Evolutionary conservation across 2,888 invertebrate genomes (phyloP).

Genomic region (Ectropis crepuscularia): DNA sequence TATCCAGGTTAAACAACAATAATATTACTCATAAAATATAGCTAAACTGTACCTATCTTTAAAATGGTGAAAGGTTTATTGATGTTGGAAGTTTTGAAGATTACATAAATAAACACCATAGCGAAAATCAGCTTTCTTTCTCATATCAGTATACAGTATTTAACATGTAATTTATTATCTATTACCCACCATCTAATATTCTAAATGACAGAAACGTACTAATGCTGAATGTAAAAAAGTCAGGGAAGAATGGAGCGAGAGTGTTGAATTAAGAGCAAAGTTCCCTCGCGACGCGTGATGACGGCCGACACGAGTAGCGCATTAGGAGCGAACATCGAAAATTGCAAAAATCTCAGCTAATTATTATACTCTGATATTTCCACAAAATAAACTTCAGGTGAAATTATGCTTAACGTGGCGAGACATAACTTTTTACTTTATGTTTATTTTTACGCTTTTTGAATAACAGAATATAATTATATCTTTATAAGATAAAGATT

Average conservation of each 20-base stretch:
- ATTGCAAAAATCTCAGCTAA: slow-evolving; percentile 69
- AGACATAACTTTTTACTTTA: slow-evolving; percentile 54
- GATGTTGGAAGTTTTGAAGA: no score
- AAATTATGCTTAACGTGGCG: slow-evolving; percentile 45
- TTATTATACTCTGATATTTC: slow-evolving; percentile 53
- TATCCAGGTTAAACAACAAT: no score
- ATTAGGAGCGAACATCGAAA: slow-evolving; percentile 74
- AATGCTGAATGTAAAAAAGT: slow-evolving; percentile 40
- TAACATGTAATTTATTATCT: no score
- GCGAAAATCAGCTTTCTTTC: no score
- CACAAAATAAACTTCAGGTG: slow-evolving; percentile 40
- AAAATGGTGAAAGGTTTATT: no score
- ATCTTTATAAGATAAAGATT: slow-evolving; percentile 24
- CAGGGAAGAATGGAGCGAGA: slow-evolving; percentile 64
- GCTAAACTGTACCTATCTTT: no score
- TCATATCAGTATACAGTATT: no score
- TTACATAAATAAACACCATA: no score
- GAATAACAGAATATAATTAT: slow-evolving; percentile 24
- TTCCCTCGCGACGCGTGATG: slow-evolving; percentile 82
- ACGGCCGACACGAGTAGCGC: slow-evolving; percentile 84
- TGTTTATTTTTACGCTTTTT: slow-evolving; percentile 30
- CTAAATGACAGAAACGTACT: no score
- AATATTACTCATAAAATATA: no score
- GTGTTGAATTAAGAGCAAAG: slow-evolving; percentile 81
- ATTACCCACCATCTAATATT: no score